phyloP scores from a whole-genome alignment of 2,113 vertebrate species.

The Chloroceryle aenea region DNA sequence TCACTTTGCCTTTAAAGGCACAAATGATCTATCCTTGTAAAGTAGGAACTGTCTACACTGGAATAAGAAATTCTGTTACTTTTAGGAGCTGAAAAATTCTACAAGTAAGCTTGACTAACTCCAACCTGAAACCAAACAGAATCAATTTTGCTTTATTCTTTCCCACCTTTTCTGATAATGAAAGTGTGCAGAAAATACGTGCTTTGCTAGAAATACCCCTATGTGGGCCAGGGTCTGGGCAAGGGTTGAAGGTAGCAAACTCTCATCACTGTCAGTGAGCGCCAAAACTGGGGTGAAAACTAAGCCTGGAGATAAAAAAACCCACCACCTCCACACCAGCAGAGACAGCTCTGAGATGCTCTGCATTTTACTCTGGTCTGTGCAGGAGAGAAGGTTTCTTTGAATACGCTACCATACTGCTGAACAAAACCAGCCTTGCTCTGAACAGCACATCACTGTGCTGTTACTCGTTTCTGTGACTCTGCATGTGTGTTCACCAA shows the following conservation, averaged over 20 bases:
- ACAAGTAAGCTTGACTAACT: not conserved
- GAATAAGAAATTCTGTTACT: not conserved
- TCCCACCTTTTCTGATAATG: not conserved
- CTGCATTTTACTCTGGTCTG: not conserved
- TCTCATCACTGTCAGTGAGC: not conserved
- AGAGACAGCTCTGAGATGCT: not conserved
- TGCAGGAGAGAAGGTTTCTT: not conserved
- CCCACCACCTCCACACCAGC: not conserved
- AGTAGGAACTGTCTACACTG: not conserved
- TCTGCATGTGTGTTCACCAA: fast-evolving
- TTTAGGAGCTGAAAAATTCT: not conserved
- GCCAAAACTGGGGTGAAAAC: not conserved
- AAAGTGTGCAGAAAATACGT: not conserved
- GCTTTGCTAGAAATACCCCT: not conserved
- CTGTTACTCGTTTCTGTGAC: not conserved
- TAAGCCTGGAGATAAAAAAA: not conserved
- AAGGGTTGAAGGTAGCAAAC: not conserved
- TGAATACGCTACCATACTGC: not conserved
- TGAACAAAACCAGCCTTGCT: not conserved
- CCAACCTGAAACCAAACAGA: not conserved
- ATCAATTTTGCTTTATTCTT: not conserved
- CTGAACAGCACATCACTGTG: not conserved
- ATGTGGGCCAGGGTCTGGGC: not conserved
- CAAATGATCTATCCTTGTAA: not conserved
- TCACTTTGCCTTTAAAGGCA: not conserved